Percentiles rank a stretch among this genome's conserved stretches.
Conservation (phyloP, 2,113 vertebrate species). For the Marcusenius ussheri region DNA sequence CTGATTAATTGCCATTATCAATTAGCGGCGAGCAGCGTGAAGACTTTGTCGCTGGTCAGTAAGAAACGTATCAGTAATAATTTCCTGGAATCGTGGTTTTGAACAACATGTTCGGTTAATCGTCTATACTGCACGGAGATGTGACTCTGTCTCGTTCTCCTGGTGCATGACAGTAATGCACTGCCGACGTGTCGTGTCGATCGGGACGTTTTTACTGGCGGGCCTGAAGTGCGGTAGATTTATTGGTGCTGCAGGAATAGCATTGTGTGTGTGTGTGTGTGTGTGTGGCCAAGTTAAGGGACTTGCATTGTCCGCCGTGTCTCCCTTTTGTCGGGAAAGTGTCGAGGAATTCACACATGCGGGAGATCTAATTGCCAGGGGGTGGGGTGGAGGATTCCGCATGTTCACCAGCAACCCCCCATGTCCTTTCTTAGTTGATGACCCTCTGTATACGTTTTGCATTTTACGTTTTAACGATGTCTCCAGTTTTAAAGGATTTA, state of each 20-base stretch:
- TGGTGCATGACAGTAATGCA: background rate
- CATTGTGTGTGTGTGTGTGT: background rate
- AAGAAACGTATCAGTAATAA: background rate
- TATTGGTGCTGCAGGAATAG: background rate
- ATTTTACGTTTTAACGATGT: background rate
- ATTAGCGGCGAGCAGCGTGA: background rate
- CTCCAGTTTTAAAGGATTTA: background rate
- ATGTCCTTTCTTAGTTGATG: background rate
- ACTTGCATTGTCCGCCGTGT: background rate
- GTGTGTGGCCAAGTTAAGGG: background rate
- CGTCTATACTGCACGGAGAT: background rate
- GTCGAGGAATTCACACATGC: background rate
- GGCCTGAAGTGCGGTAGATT: background rate
- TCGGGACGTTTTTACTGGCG: background rate
- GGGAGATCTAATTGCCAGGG: background rate
- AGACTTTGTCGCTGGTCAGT: background rate
- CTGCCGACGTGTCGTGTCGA: background rate
- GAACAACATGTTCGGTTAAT: background rate
- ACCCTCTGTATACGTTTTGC: background rate
- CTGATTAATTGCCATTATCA: background rate
- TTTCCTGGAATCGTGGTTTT: background rate
- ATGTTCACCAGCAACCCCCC: background rate
- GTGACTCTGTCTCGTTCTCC: background rate
- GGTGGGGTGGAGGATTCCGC: background rate
- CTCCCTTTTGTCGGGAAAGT: background rate